Conservation (phyloP, 2,888 invertebrate genomes). For the Petrolisthes cinctipes region DNA sequence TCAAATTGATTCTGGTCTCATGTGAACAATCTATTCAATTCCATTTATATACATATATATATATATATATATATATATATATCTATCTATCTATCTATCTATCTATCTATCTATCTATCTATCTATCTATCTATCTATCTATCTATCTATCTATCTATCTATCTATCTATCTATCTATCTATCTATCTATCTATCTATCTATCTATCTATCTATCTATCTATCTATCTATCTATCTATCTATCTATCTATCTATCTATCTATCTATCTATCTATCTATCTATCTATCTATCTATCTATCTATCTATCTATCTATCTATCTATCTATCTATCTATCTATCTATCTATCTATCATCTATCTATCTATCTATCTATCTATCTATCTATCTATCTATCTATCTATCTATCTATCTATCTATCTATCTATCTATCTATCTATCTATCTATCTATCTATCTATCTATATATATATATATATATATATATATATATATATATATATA, state of each 20-base stretch:
- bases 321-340: conserved; percentile 30
- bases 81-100: no score
- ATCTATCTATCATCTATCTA: no score
- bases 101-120: conserved; percentile 28
- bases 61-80: no score
- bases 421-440: conserved; percentile 14
- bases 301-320: conserved; percentile 21
- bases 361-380: no score
- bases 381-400: conserved; percentile 36
- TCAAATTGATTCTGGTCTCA: no score
- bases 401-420: conserved; percentile 18
- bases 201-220: conserved; percentile 35
- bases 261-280: conserved; percentile 34
- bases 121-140: conserved; percentile 32
- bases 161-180: conserved; percentile 34
- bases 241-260: conserved; percentile 39
- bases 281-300: conserved; percentile 32
- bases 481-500: conserved; percentile 25
- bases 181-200: conserved; percentile 30
- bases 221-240: conserved; percentile 39
- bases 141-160: conserved; percentile 40
- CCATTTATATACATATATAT: neutral
- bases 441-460: no score
- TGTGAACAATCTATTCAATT: no score
- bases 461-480: conserved; percentile 27